A percentile compares a stretch with the other conserved stretches of the same genome.
These are phyloP conservation scores for Macrosteles quadrilineatus DNA, from an alignment of 1,140 invertebrate species.

Conservation along the genomic window DNA sequence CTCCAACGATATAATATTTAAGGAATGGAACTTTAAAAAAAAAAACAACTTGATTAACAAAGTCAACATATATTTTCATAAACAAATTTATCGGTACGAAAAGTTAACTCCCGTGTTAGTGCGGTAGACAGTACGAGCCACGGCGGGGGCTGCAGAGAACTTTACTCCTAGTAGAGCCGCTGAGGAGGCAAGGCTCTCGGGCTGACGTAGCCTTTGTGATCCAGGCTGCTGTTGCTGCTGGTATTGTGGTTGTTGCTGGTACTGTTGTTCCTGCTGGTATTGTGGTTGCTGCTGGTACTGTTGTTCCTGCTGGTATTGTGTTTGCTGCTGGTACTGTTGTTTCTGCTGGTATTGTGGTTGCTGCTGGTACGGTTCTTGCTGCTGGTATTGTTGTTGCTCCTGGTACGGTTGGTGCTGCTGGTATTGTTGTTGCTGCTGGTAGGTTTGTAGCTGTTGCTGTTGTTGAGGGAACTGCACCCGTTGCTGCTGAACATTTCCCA, in stretches of 20 bases:
- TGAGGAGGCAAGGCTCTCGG: not conserved
- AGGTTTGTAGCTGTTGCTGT: conserved; percentile 49
- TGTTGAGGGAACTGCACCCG: conserved; percentile 58
- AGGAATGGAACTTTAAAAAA: no score
- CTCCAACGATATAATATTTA: no score
- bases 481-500: conserved; percentile 46
- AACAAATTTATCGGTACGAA: not conserved
- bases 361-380: conserved; percentile 38
- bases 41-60: no score
- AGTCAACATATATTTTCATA: no score
- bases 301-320: no score
- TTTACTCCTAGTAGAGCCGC: conserved; percentile 7
- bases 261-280: no score
- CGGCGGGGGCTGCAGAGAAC: conserved; percentile 11
- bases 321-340: conserved; percentile 34
- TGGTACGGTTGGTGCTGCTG: conserved; percentile 45
- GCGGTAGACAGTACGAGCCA: not conserved
- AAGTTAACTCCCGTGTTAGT: not conserved
- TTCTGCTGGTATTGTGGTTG: conserved; percentile 33
- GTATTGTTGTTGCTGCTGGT: conserved; percentile 48
- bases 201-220: not conserved
- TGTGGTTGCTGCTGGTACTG: no score
- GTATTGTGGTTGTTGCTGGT: no score
- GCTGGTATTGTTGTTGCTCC: conserved; percentile 36
- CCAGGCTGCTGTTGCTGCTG: conserved; percentile 26